A percentile compares a stretch with the other conserved stretches of the same genome.
Evolutionary conservation across 2,888 invertebrate species (phyloP).

Genomic region (Thelaira solivaga): DNA sequence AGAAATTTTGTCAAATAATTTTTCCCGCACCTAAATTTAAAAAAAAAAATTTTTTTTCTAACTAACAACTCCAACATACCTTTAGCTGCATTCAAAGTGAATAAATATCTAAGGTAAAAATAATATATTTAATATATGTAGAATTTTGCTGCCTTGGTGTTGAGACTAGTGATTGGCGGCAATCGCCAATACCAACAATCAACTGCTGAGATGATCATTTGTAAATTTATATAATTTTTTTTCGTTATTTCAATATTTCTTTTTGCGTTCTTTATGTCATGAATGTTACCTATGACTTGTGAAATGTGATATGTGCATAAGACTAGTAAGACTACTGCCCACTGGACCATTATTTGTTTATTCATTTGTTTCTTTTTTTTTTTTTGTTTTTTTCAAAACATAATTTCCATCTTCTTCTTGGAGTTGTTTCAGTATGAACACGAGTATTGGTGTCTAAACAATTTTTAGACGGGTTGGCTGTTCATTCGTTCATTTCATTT

Average conservation of each 20-base stretch:
- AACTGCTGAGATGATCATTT: conserved; percentile 57
- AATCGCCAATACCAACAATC: conserved; percentile 58
- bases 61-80: conserved; percentile 11
- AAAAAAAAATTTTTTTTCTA: not conserved
- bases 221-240: conserved; percentile 46
- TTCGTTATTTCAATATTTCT: not conserved
- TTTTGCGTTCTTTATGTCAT: conserved; percentile 54
- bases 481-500: conserved; percentile 11
- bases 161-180: conserved; percentile 56
- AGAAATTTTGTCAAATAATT: not conserved
- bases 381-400: not conserved
- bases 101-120: conserved; percentile 35
- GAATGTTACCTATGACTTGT: conserved; percentile 59
- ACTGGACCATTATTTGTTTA: conserved; percentile 51
- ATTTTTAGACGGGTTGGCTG: conserved; percentile 41
- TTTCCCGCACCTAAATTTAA: not conserved
- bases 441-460: conserved; percentile 34
- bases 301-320: conserved; percentile 56
- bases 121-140: conserved; percentile 45
- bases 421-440: conserved; percentile 34
- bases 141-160: conserved; percentile 35
- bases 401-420: conserved; percentile 33
- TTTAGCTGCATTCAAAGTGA: conserved; percentile 22
- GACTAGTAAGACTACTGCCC: conserved; percentile 43
- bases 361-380: no score